phyloP scores from a whole-genome alignment of 2,888 invertebrate species.

The Ichneumoninae sp. region DNA sequence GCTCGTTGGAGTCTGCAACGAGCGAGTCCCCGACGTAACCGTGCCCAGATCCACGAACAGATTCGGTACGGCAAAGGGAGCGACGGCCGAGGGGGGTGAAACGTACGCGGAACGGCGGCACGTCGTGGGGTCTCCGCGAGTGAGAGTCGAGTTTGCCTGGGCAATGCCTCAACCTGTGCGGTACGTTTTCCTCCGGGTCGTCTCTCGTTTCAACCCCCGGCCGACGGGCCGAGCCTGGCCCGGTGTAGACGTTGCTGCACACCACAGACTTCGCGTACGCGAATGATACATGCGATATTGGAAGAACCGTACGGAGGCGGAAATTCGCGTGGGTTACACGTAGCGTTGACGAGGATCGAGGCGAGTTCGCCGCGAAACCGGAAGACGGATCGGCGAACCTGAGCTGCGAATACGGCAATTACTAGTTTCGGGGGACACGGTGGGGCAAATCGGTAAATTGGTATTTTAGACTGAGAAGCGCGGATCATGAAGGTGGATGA shows the following conservation, averaged over 20 bases:
- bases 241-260: background rate
- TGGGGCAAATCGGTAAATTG: constrained; percentile 31
- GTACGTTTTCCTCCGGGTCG: constrained; percentile 28
- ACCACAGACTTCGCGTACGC: background rate
- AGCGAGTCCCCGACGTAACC: constrained; percentile 63
- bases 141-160: constrained; percentile 9
- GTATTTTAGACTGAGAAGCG: background rate
- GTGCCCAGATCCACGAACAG: constrained; percentile 74
- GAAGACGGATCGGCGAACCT: constrained; percentile 16
- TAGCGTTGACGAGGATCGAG: background rate
- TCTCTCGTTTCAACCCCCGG: background rate
- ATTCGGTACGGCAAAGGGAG: constrained; percentile 67
- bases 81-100: constrained; percentile 2
- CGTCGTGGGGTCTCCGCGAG: constrained; percentile 34
- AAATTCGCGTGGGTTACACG: constrained; percentile 24
- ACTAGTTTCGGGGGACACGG: constrained; percentile 25
- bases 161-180: constrained; percentile 24
- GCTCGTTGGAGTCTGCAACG: constrained; percentile 51
- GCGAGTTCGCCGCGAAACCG: background rate
- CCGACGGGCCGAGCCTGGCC: background rate
- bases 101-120: constrained; percentile 37
- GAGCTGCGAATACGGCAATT: constrained; percentile 20
- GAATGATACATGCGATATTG: constrained; percentile 39
- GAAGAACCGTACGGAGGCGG: constrained; percentile 18
- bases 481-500: too few relatives aligned